Base-by-base conservation (phyloP, 2,113 vertebrate genomes). In the Choloepus hoffmanni region DNA sequence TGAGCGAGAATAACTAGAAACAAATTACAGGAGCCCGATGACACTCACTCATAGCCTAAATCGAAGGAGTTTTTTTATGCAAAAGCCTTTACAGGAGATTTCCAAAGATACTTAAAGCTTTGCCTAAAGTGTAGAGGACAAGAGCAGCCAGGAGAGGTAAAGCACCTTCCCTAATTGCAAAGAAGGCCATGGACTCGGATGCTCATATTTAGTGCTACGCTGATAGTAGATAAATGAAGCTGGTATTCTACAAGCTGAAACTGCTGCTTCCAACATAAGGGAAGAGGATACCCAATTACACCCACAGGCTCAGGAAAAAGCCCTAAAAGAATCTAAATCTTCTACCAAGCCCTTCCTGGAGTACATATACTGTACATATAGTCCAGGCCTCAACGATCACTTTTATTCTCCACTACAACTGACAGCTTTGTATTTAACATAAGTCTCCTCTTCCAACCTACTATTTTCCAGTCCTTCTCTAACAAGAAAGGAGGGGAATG, bases 401-500 rank as follows among this genome's bases (percentile, higher is more conserved):
- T 92, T 89, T 72, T 60, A 84, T 81, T 84, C 45, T 83, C 79
- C 74, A 48, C 30, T 78, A 60, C 70, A 30, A 53, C 67, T 53
- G 53, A 79, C 60, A 92, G 60, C 21, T 40, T 72, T 89, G 79
- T 55, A 50, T 95, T 68, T 78, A 73, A 88, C 26, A 67, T 7
- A 7, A 76, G 85, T 85, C 53, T 68, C 89, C 45, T 48, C 13
- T 48, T 30, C 58, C 60, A 73, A 14, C 55, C 88, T 67, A 70
- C 78, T 81, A 92, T n/a, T 89, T 92, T n/a, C 15, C 40, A 92
- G 85, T 14, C 48, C 79, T 92, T 94, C 63, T 90, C 13, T 33
- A 65, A 50, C 21, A 88, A 84, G 53, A 81, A 48, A 5, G 45
- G 26, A 12, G 10, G 15, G 1, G 6, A 53, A 7, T 50, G 40